Percentiles rank a stretch among this genome's conserved stretches.
phyloP scores from a whole-genome alignment of 2,888 invertebrate species.

The Ctenicera cuprea region DNA sequence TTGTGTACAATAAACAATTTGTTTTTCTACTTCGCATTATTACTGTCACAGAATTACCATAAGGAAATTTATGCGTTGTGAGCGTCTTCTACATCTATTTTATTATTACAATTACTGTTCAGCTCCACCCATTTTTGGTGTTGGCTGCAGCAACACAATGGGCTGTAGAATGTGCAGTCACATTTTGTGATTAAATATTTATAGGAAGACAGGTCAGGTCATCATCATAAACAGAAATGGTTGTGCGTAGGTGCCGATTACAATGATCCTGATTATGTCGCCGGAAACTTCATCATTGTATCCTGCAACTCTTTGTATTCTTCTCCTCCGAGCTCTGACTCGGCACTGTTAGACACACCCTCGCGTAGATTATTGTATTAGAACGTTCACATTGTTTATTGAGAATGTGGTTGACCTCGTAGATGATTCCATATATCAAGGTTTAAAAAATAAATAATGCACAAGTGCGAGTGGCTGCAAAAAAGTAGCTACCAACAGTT shows the following conservation, averaged over 20 bases:
- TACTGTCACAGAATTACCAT: conserved; percentile 4
- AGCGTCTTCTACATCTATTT: conserved; percentile 1
- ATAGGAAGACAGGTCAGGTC: conserved; percentile 22
- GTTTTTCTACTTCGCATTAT: neutral
- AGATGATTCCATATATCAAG: conserved; percentile 49
- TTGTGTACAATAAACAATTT: neutral
- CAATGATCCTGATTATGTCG: conserved; percentile 30
- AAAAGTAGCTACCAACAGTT: neutral
- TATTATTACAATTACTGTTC: conserved; percentile 3
- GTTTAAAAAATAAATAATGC: conserved; percentile 39
- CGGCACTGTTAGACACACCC: conserved; percentile 44
- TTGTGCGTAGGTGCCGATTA: conserved; percentile 28
- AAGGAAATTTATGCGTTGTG: neutral
- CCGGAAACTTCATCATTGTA: conserved; percentile 37
- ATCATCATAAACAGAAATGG: conserved; percentile 23
- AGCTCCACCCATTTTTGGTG: conserved; percentile 25
- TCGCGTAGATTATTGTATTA: conserved; percentile 49
- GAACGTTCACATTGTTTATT: conserved; percentile 53
- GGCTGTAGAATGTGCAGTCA: conserved; percentile 14
- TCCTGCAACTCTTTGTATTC: conserved; percentile 26
- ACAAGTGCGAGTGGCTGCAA: conserved; percentile 34
- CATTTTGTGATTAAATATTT: conserved; percentile 29
- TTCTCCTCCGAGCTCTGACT: conserved; percentile 23
- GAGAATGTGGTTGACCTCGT: conserved; percentile 54
- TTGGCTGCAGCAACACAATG: conserved; percentile 5